Conservation (phyloP, 1,140 invertebrate genomes). For the Drosophila kohkoa region DNA sequence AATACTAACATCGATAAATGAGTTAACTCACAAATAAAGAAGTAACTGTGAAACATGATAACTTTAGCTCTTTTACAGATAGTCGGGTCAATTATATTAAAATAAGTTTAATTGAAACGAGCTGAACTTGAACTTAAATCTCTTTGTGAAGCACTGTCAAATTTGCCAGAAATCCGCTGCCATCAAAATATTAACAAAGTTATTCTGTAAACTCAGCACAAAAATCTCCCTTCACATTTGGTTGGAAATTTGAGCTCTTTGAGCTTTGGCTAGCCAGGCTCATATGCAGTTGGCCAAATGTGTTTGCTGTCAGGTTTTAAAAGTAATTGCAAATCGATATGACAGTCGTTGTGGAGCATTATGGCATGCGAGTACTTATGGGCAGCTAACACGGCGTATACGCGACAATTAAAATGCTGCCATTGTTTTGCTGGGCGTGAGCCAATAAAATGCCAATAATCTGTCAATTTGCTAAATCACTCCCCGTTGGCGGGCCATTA, state of each 20-base stretch:
- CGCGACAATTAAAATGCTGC: slow-evolving; percentile 49
- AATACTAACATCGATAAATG: too few species aligned
- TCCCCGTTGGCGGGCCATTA: slow-evolving; percentile 62
- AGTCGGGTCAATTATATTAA: too few species aligned
- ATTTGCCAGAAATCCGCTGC: not conserved
- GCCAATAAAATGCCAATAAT: slow-evolving; percentile 74
- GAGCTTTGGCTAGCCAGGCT: not conserved
- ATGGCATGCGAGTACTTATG: not conserved
- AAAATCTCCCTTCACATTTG: not conserved
- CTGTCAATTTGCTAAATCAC: slow-evolving; percentile 79
- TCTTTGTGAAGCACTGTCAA: not conserved
- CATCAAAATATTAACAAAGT: not conserved
- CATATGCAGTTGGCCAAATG: not conserved
- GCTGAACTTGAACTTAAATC: too few species aligned
- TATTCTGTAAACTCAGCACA: not conserved
- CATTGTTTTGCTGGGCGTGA: slow-evolving; percentile 5
- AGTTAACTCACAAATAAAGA: too few species aligned
- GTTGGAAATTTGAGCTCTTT: not conserved
- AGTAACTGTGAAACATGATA: too few species aligned
- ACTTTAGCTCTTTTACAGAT: too few species aligned
- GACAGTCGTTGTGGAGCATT: slow-evolving; percentile 4
- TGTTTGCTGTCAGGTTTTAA: slow-evolving; percentile 8
- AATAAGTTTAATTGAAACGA: too few species aligned
- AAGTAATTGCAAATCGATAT: slow-evolving; percentile 27
- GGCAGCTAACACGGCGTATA: slow-evolving; percentile 31